Evolutionary conservation across 2,888 invertebrate species (phyloP).

Genomic region (Gandaritis pyraliata): DNA sequence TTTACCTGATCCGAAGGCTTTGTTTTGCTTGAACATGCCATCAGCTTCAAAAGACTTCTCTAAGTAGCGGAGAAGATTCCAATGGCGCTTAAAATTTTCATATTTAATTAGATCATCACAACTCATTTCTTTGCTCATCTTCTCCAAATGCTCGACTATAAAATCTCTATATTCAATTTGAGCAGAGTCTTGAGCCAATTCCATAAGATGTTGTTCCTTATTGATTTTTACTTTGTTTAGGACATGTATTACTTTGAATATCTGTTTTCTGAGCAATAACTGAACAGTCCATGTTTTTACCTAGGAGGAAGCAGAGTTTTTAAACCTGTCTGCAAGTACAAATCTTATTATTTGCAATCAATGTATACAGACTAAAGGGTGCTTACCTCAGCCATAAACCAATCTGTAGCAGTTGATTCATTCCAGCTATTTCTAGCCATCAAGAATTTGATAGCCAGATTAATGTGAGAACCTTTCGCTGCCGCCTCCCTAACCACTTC

Average conservation of each 20-base stretch:
- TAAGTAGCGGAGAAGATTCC: conserved; percentile 72
- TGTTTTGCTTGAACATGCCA: conserved; percentile 79
- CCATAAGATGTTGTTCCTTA: conserved; percentile 83
- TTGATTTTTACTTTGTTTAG: conserved; percentile 86
- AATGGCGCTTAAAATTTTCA: conserved; percentile 71
- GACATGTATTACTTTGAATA: conserved; percentile 87
- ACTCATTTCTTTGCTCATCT: conserved; percentile 71
- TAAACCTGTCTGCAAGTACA: background rate
- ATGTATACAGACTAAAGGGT: conserved; percentile 12
- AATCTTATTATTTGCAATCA: conserved; percentile 3
- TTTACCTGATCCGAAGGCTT: conserved; percentile 73
- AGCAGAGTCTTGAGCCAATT: conserved; percentile 83
- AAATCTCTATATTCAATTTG: conserved; percentile 86
- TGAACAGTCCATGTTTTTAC: conserved; percentile 87
- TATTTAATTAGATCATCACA: conserved; percentile 62
- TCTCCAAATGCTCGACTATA: conserved; percentile 86
- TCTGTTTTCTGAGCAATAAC: conserved; percentile 85
- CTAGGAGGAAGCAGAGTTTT: conserved; percentile 55
- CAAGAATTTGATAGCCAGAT: conserved; percentile 84
- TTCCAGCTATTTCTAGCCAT: conserved; percentile 82
- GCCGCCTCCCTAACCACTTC: conserved; percentile 88
- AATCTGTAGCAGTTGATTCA: conserved; percentile 77
- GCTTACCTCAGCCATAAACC: conserved; percentile 84
- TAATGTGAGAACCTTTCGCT: conserved; percentile 86
- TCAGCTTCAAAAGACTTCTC: conserved; percentile 79